These are phyloP conservation scores for Drosophila tanythrix DNA, from an alignment of 2,888 invertebrate genomes.

Conservation along the genomic window DNA sequence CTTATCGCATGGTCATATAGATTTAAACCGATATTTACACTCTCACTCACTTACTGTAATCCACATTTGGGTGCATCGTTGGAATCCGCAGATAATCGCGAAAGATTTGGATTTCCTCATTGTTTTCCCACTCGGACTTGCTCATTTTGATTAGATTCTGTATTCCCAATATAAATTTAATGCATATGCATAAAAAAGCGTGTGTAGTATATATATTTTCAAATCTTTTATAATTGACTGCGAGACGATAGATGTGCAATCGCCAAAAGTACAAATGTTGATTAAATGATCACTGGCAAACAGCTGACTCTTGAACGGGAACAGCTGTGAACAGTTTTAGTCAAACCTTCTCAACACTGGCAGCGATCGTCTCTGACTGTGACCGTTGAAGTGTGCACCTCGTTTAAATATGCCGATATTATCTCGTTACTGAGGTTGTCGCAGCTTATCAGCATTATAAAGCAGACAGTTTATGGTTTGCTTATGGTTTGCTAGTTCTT, in stretches of 20 bases:
- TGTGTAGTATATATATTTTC: no score
- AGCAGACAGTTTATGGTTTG: conserved; percentile 18
- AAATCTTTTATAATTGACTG: neutral
- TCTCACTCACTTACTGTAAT: conserved; percentile 89
- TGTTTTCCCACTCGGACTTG: conserved; percentile 84
- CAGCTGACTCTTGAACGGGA: conserved; percentile 48
- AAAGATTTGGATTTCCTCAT: conserved; percentile 90
- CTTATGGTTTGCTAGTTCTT: conserved; percentile 22
- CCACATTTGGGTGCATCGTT: conserved; percentile 93
- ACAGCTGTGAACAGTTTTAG: conserved; percentile 15
- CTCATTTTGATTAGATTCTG: conserved; percentile 44
- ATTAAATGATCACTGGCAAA: neutral
- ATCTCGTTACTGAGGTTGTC: conserved; percentile 31
- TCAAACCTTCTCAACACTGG: conserved; percentile 63
- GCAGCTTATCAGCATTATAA: conserved; percentile 41
- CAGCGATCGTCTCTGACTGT: conserved; percentile 47
- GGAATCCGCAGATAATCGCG: conserved; percentile 94
- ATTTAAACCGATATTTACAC: conserved; percentile 10
- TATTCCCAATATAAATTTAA: conserved; percentile 1
- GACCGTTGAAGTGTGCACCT: conserved; percentile 3
- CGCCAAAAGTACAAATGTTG: no score
- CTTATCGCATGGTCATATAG: conserved; percentile 32
- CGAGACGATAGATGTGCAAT: neutral
- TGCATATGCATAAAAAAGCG: neutral
- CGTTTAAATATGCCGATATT: conserved; percentile 60